Percentiles rank a stretch among this genome's conserved stretches.
Conservation (phyloP, 2,113 vertebrate species). For the Corythaixoides concolor region DNA sequence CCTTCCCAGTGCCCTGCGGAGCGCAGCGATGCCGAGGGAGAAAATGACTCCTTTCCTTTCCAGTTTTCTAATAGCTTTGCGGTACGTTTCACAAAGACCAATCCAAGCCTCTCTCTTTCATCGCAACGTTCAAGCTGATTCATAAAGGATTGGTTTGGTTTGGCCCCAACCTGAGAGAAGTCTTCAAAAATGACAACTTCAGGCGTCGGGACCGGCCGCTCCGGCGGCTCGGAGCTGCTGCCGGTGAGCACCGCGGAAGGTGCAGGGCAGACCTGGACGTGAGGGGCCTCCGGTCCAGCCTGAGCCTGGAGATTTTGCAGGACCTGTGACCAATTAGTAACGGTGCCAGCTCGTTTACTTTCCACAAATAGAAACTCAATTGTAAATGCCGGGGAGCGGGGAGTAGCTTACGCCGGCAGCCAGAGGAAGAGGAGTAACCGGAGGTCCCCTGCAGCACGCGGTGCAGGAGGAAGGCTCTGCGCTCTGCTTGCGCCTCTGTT, state of each 20-base stretch:
- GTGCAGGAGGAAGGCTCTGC: background rate
- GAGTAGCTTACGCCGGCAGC: background rate
- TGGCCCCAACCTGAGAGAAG: background rate
- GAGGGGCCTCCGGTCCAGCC: background rate
- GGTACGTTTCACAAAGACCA: background rate
- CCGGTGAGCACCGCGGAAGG: accelerated
- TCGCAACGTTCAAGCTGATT: background rate
- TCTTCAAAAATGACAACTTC: background rate
- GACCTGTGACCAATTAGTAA: background rate
- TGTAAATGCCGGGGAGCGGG: background rate
- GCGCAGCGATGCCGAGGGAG: background rate
- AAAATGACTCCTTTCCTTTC: background rate
- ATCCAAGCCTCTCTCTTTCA: background rate
- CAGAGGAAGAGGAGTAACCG: background rate
- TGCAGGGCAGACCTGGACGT: background rate
- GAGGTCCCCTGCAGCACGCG: background rate
- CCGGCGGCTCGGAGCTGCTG: background rate
- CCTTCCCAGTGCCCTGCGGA: background rate
- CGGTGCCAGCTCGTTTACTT: background rate
- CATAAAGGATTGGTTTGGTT: background rate
- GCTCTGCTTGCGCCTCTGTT: background rate
- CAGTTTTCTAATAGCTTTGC: background rate
- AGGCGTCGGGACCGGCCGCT: background rate
- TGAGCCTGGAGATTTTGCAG: background rate
- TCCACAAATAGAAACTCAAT: background rate